Conservation (phyloP, 1,140 invertebrate species). For the Drosophila kohkoa region DNA sequence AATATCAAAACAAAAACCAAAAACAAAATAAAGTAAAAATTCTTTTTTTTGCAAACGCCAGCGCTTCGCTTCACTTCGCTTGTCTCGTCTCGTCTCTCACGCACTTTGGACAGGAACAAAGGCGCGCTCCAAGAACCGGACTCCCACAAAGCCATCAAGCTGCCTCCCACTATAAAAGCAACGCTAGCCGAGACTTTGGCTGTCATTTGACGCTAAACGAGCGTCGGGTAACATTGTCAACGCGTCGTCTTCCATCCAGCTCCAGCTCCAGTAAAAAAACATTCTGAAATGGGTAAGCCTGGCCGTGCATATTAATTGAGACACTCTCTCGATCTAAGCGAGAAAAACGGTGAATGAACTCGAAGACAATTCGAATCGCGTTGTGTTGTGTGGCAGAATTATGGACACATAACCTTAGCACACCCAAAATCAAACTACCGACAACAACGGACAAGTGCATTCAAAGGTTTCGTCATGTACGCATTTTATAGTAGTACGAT, state of each 20-base stretch:
- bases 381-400: slow-evolving; percentile 36
- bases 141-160: slow-evolving; percentile 35
- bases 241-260: not conserved
- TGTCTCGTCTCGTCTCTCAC: slow-evolving; percentile 68
- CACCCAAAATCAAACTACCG: slow-evolving; percentile 33
- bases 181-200: slow-evolving; percentile 48
- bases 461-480: slow-evolving; percentile 30
- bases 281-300: slow-evolving; percentile 76
- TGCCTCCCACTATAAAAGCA: slow-evolving; percentile 74
- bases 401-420: slow-evolving; percentile 75
- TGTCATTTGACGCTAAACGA: slow-evolving; percentile 79
- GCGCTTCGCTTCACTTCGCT: slow-evolving; percentile 37
- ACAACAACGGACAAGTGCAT: slow-evolving; percentile 23
- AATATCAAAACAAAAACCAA: slow-evolving; percentile 38
- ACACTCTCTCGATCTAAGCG: slow-evolving; percentile 24
- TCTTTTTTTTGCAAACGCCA: slow-evolving; percentile 3
- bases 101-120: slow-evolving; percentile 81
- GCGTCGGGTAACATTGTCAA: slow-evolving; percentile 49
- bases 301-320: slow-evolving; percentile 70
- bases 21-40: slow-evolving; percentile 6
- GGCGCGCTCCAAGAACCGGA: slow-evolving; percentile 75
- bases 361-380: slow-evolving; percentile 11
- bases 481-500: not conserved
- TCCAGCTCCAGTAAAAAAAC: slow-evolving; percentile 32
- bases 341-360: slow-evolving; percentile 72